Base-by-base conservation (phyloP, 2,888 invertebrate genomes). In the Pyrochroa serraticornis region DNA sequence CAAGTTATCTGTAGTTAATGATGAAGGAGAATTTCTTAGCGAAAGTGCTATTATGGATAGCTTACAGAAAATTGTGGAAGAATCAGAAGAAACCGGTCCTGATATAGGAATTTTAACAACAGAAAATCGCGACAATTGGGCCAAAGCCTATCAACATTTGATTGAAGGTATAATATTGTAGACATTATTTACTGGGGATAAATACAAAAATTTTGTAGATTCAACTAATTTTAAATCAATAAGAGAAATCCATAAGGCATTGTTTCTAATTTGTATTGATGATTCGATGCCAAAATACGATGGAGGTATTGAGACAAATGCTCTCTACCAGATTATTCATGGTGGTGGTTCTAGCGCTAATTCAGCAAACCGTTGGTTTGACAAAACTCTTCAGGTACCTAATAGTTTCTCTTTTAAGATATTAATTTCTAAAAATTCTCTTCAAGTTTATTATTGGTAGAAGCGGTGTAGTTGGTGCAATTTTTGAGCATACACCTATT, bases 401-500 rank as follows among this genome's bases (percentile, higher is more conserved):
- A 48, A 47, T 32, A 34, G 31, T 56, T 35, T n/a, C n/a, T 7
- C 36, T 22, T 32, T 41, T 8, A 3, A 5, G 5, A 22, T 22
- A 5, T 5, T 5, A 22, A 22, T 22, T n/a, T 12, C 46, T 38
- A 37, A 32, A 33, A 30, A 30, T 43, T 49, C 55, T 70, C 58
- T 61, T 68, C 75, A 79, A 94, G 90, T 89, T 92, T 73, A 85
- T 93, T 58, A 84, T 95, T 44, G 90, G 92, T 61, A 82, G 83
- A 44, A 90, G 92, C 77, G 95, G 95, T 14, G 84, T 88, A 57
- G 86, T 90, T 57, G 96, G 96, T 0, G 82, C 96, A 62, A 91
- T 91, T 13, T 95, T 96, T 76, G 97, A 97, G 78, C 97, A 97
- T 80, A 92, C 94, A 1, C 93, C 96, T 0, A 94, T 95, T 37